These are phyloP conservation scores for Manis javanica DNA, from an alignment of 2,797 vertebrate genomes.

Conservation along the genomic window DNA sequence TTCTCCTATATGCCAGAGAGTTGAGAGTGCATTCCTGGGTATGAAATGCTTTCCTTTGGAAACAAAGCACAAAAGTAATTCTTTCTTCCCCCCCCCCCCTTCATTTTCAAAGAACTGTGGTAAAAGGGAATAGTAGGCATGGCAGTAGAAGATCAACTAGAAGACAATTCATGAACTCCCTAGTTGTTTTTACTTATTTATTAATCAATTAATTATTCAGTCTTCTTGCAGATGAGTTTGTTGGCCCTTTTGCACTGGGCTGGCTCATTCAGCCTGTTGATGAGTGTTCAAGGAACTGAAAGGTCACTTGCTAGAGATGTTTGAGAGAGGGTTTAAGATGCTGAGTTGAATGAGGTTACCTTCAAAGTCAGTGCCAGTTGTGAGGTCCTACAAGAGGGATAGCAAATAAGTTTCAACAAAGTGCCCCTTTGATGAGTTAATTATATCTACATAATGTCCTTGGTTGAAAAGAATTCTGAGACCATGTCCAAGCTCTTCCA, in stretches of 20 bases:
- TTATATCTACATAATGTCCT: background rate
- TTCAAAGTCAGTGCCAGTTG: background rate
- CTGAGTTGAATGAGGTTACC: background rate
- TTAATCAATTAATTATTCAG: background rate
- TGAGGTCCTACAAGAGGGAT: background rate
- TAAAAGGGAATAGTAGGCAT: background rate
- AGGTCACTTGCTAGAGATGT: background rate
- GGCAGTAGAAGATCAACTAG: background rate
- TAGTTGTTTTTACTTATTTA: background rate
- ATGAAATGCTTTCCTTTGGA: slow-evolving; percentile 2
- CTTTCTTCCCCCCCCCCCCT: background rate
- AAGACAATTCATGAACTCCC: background rate
- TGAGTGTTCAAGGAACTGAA: background rate
- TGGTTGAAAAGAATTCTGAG: slow-evolving; percentile 6
- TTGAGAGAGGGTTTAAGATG: background rate
- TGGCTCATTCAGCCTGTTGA: background rate
- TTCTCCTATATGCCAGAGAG: background rate
- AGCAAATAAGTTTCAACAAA: background rate
- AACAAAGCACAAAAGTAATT: background rate
- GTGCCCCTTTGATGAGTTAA: background rate
- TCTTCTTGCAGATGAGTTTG: background rate
- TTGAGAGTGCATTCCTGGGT: background rate
- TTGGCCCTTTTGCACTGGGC: background rate
- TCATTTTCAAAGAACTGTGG: slow-evolving; percentile 6
- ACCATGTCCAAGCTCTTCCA: background rate